These are phyloP conservation scores for Sitta carolinensis DNA, from an alignment of 2,797 vertebrate species.

Conservation along the genomic window DNA sequence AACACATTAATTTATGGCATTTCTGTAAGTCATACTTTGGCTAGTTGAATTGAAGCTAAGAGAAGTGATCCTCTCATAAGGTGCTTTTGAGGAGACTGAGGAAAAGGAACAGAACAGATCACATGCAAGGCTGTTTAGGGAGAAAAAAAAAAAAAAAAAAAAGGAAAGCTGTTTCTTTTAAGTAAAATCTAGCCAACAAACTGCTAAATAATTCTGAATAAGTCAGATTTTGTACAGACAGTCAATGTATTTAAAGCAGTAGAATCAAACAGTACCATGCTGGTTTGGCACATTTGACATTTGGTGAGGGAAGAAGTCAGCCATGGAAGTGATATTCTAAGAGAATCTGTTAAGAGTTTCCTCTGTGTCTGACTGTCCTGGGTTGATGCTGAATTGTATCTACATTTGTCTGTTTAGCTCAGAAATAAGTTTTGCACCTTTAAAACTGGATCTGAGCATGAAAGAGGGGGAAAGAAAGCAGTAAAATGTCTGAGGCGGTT, in stretches of 20 bases:
- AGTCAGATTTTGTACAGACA: background rate
- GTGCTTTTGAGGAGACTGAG: background rate
- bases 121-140: background rate
- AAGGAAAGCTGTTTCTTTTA: background rate
- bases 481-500: too few species aligned
- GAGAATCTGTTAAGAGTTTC: too few species aligned
- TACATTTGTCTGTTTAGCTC: too few species aligned
- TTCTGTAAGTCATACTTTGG: background rate
- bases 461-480: too few species aligned
- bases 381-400: too few species aligned
- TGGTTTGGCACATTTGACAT: too few species aligned
- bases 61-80: background rate
- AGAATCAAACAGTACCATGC: background rate
- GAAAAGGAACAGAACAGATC: background rate
- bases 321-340: too few species aligned
- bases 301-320: too few species aligned
- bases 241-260: background rate
- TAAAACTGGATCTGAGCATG: too few species aligned
- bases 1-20: background rate
- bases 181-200: background rate
- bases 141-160: background rate
- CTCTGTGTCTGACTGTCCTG: too few species aligned
- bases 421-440: too few species aligned
- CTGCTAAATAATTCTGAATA: background rate
- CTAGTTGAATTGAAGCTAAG: background rate